Percentiles rank a stretch among this genome's conserved stretches.
phyloP scores from a whole-genome alignment of 2,113 vertebrate species.

The Apeltes quadracus region DNA sequence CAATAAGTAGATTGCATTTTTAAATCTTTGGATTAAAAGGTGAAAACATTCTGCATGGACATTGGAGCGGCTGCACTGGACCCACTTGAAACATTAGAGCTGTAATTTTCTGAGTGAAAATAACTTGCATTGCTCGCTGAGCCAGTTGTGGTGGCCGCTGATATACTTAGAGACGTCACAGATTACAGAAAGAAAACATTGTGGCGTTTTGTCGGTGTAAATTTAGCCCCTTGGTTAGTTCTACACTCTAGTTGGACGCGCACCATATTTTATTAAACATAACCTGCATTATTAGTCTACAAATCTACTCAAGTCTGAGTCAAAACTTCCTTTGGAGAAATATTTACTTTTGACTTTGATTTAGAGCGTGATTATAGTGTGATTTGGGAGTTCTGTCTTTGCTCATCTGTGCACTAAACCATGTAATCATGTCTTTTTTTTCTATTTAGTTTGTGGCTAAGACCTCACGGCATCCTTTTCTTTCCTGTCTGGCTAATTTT shows the following conservation, averaged over 20 bases:
- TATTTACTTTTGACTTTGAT: slow-evolving; percentile 3
- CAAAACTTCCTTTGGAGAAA: slow-evolving; percentile 11
- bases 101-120: slow-evolving; percentile 83
- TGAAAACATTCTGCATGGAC: slow-evolving; percentile 59
- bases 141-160: slow-evolving; percentile 71
- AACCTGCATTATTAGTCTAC: slow-evolving; percentile 20
- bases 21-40: slow-evolving; percentile 70
- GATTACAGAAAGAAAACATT: slow-evolving; percentile 64
- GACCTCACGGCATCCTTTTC: slow-evolving; percentile 58
- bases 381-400: slow-evolving; percentile 19
- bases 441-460: slow-evolving; percentile 53
- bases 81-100: slow-evolving; percentile 76
- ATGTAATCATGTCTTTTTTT: slow-evolving; percentile 56
- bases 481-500: slow-evolving; percentile 72
- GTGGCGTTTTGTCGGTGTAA: slow-evolving; percentile 20
- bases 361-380: slow-evolving; percentile 21
- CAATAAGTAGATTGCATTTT: slow-evolving; percentile 51
- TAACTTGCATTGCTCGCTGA: slow-evolving; percentile 66
- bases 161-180: slow-evolving; percentile 73
- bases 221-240: slow-evolving; percentile 32
- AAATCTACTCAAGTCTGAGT: slow-evolving; percentile 31
- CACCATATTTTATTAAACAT: slow-evolving; percentile 8
- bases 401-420: slow-evolving; percentile 34
- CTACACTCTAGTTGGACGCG: background rate
- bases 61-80: slow-evolving; percentile 36